Conservation (phyloP, 2,113 vertebrate species). For the Deroptyus accipitrinus region DNA sequence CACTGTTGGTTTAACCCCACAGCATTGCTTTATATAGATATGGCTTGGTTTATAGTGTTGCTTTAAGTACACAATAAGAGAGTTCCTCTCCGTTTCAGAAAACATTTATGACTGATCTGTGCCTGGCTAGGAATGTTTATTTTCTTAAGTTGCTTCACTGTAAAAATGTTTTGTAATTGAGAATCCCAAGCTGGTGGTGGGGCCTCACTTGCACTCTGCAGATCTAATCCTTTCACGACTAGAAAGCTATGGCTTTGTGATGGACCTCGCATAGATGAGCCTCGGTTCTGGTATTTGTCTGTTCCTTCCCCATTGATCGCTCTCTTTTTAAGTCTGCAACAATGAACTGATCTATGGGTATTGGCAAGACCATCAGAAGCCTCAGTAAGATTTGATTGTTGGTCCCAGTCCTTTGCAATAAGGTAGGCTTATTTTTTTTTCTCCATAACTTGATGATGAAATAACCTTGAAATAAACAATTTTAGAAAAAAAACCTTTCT, state of each 20-base stretch:
- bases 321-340: not conserved
- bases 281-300: not conserved
- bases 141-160: slow-evolving; percentile 10
- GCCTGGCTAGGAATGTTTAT: slow-evolving; percentile 5
- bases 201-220: rapidly evolving
- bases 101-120: slow-evolving; percentile 41
- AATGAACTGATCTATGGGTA: not conserved
- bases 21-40: slow-evolving; percentile 17
- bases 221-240: not conserved
- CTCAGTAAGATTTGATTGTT: not conserved
- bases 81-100: slow-evolving; percentile 50
- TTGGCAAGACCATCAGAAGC: not conserved
- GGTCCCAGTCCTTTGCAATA: not conserved
- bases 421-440: not conserved
- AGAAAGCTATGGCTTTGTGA: not conserved
- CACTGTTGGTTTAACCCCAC: slow-evolving; percentile 1
- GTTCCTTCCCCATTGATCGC: not conserved
- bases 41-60: slow-evolving; percentile 26
- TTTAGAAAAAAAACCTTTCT: not conserved
- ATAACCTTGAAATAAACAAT: not conserved
- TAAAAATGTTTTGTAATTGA: slow-evolving; percentile 37
- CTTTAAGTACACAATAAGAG: slow-evolving; percentile 53
- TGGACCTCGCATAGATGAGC: not conserved
- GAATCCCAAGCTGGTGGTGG: not conserved
- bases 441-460: not conserved